Evolutionary conservation across 2,113 vertebrate species (phyloP).

Genomic region (Jacana jacana): DNA sequence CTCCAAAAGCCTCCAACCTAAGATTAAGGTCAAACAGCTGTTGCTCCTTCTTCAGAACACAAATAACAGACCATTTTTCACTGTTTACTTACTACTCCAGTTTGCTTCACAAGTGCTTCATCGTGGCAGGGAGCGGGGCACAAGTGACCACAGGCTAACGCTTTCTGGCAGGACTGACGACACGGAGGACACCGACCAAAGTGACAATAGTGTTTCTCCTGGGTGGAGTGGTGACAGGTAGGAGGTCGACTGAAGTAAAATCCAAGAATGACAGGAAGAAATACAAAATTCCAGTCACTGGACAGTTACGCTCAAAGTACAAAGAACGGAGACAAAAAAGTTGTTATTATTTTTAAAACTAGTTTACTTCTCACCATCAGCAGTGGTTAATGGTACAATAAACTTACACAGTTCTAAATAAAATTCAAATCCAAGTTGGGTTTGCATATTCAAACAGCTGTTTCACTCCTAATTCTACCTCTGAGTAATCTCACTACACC

Average conservation of each 20-base stretch:
- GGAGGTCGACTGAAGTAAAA: constrained; percentile 75
- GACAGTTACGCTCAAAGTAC: not conserved
- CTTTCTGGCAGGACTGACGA: constrained; percentile 78
- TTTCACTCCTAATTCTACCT: not conserved
- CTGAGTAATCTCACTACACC: not conserved
- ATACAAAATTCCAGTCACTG: not conserved
- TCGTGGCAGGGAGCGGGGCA: constrained; percentile 85
- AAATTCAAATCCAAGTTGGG: not conserved
- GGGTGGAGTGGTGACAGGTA: constrained; percentile 83
- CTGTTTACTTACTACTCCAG: constrained; percentile 71
- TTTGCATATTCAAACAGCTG: not conserved
- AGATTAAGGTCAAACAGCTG: not conserved
- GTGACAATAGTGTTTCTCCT: constrained; percentile 85
- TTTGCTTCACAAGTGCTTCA: constrained; percentile 82
- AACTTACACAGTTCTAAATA: not conserved
- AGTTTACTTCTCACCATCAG: not conserved
- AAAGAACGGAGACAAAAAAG: not conserved
- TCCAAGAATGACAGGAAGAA: not conserved
- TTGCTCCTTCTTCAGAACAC: not conserved
- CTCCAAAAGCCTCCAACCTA: not conserved
- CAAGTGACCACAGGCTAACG: constrained; percentile 71
- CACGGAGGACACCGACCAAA: constrained; percentile 83
- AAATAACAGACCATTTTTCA: not conserved
- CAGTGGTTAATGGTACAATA: not conserved
- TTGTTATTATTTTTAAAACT: not conserved